Evolutionary conservation across 2,888 invertebrate species (phyloP).

Genomic region (Neria commutata): DNA sequence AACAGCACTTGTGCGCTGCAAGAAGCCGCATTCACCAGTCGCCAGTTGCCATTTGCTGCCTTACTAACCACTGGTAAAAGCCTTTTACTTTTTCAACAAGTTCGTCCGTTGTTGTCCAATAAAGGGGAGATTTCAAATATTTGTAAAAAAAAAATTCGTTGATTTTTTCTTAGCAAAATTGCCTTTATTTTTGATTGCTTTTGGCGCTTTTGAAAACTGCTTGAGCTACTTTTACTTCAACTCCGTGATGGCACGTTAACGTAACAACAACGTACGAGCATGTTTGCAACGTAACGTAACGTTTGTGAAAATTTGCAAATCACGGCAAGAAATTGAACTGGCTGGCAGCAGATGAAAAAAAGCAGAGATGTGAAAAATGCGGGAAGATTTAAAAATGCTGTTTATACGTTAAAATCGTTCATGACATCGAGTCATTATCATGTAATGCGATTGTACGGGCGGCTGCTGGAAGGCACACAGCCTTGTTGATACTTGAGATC

Average conservation of each 20-base stretch:
- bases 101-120: no score
- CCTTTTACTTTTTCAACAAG: conserved; percentile 5
- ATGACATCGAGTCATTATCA: background rate
- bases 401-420: background rate
- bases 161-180: no score
- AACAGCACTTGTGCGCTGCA: background rate
- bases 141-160: no score
- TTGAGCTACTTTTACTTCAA: conserved; percentile 2
- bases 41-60: no score
- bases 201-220: no score
- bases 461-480: no score
- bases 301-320: background rate
- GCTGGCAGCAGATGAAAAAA: background rate
- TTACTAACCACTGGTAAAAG: background rate
- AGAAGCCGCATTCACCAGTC: background rate
- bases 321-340: background rate
- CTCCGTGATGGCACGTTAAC: background rate
- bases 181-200: no score
- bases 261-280: background rate
- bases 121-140: no score
- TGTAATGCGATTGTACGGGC: no score
- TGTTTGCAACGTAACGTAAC: background rate
- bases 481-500: no score
- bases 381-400: no score
- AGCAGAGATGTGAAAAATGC: no score